Percentiles rank a stretch among this genome's conserved stretches.
phyloP scores from a whole-genome alignment of 2,888 invertebrate species.

The Zootermopsis nevadensis region DNA sequence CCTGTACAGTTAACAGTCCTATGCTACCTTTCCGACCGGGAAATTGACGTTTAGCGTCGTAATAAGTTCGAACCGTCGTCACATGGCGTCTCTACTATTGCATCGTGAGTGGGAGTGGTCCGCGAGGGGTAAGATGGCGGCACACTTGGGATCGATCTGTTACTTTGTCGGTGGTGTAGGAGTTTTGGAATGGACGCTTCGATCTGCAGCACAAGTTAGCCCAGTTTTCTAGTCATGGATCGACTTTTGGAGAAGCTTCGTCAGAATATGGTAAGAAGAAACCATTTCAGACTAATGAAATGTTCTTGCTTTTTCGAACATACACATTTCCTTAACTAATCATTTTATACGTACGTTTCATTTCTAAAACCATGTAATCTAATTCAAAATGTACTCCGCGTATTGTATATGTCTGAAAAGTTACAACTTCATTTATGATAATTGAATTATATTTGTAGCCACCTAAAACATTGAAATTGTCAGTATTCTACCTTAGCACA shows the following conservation, averaged over 20 bases:
- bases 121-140: constrained; percentile 16
- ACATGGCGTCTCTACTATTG: background rate
- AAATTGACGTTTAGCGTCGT: background rate
- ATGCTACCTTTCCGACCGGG: background rate
- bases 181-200: background rate
- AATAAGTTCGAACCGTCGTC: background rate
- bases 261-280: constrained; percentile 49
- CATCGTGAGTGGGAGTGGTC: constrained; percentile 17
- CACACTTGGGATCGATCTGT: background rate
- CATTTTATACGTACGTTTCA: background rate
- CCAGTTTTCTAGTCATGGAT: constrained; percentile 32
- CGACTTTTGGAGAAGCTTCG: constrained; percentile 48
- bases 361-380: background rate
- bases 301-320: background rate
- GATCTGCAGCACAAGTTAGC: background rate
- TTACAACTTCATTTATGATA: background rate
- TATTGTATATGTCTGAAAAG: background rate
- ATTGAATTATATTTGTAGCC: too few species aligned
- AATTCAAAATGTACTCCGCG: background rate
- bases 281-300: background rate
- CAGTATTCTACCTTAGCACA: too few species aligned
- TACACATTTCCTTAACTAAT: background rate
- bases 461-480: too few species aligned
- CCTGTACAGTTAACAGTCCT: background rate
- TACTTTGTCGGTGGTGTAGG: background rate